Conservation (phyloP, 2,113 vertebrate genomes). For the Phoxinus phoxinus region DNA sequence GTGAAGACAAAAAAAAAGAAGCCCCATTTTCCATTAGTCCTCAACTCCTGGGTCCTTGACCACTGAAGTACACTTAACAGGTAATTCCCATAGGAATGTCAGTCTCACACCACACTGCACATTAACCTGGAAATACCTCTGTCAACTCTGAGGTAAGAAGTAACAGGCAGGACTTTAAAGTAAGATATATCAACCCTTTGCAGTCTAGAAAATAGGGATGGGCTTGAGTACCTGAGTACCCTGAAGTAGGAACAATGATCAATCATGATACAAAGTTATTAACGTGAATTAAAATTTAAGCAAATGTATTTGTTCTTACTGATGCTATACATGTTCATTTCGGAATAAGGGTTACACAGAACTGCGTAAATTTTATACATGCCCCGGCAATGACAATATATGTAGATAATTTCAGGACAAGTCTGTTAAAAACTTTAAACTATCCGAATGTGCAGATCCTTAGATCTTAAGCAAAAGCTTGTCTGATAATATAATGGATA, state of each 20-base stretch:
- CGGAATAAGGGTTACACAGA: background rate
- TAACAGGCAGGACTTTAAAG: background rate
- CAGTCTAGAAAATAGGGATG: background rate
- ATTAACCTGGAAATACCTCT: background rate
- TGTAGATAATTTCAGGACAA: background rate
- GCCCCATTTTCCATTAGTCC: background rate
- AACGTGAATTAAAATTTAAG: background rate
- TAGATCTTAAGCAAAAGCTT: too few relatives aligned
- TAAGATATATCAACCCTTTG: constrained; percentile 1
- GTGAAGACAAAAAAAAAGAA: constrained; percentile 11
- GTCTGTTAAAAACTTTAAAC: background rate
- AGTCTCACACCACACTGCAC: background rate
- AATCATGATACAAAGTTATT: background rate
- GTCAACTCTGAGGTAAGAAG: background rate
- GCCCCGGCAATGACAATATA: background rate
- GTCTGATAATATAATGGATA: background rate
- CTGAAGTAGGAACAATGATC: background rate
- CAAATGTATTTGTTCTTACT: background rate
- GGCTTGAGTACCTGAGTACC: background rate
- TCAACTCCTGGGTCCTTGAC: constrained; percentile 1
- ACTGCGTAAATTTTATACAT: background rate
- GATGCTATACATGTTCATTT: background rate
- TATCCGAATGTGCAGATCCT: too few relatives aligned
- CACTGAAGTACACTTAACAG: constrained; percentile 7
- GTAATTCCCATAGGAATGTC: background rate